Percentiles rank a stretch among this genome's conserved stretches.
Conservation (phyloP, 2,113 vertebrate species). For the Aptenodytes patagonicus region DNA sequence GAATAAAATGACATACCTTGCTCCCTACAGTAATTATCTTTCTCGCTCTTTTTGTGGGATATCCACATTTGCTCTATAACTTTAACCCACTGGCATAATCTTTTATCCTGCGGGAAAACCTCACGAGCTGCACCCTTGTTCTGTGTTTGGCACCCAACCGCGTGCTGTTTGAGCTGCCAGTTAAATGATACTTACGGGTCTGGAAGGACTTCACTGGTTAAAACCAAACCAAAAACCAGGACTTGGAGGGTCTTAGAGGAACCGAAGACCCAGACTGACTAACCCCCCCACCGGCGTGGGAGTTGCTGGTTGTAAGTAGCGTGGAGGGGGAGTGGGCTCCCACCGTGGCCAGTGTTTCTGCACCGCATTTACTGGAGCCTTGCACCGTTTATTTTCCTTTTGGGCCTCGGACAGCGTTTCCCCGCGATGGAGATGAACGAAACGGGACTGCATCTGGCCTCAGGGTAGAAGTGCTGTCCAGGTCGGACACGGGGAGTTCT, state of each 20-base stretch:
- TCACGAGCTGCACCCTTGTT: not conserved
- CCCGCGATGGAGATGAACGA: too few species aligned
- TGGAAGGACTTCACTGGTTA: too few species aligned
- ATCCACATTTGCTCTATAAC: not conserved
- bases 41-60: not conserved
- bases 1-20: too few species aligned
- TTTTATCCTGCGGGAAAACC: not conserved
- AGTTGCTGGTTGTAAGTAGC: not conserved
- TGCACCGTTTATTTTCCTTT: rapidly evolving
- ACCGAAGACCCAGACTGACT: too few species aligned
- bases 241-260: not conserved
- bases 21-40: not conserved
- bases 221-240: not conserved
- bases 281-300: rapidly evolving
- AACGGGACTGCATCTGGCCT: not conserved
- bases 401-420: not conserved
- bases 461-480: too few species aligned
- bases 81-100: not conserved
- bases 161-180: too few species aligned
- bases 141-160: not conserved
- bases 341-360: not conserved
- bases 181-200: not conserved
- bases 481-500: rapidly evolving
- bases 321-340: not conserved
- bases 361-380: rapidly evolving